Evolutionary conservation across 2,888 invertebrate species (phyloP).

Genomic region (Netelia virgata): DNA sequence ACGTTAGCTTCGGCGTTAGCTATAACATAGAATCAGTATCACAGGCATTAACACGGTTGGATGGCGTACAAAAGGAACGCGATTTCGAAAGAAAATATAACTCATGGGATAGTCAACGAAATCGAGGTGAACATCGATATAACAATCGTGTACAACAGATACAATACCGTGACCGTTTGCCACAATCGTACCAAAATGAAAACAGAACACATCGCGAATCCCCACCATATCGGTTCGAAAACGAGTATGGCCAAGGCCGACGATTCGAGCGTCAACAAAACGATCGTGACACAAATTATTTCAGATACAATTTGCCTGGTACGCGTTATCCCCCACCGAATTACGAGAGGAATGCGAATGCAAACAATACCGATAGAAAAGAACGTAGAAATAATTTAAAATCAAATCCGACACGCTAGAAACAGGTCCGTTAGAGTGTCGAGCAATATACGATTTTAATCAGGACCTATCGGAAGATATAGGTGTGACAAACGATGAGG

Average conservation of each 20-base stretch:
- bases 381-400: slow-evolving; percentile 11
- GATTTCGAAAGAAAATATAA: too few relatives aligned
- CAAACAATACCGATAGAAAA: not conserved
- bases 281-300: too few relatives aligned
- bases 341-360: not conserved
- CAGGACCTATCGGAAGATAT: slow-evolving; percentile 21
- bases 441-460: slow-evolving; percentile 25
- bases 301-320: not conserved
- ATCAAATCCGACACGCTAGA: slow-evolving; percentile 20
- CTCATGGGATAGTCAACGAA: too few relatives aligned
- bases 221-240: too few relatives aligned
- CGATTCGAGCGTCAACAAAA: not conserved
- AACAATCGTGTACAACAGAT: too few relatives aligned
- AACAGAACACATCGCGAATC: too few relatives aligned
- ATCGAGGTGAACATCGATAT: not conserved
- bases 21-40: slow-evolving; percentile 8
- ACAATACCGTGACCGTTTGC: too few relatives aligned
- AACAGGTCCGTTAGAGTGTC: slow-evolving; percentile 31
- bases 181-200: too few relatives aligned
- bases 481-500: not conserved
- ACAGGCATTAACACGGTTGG: slow-evolving; percentile 4
- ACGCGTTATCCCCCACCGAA: slow-evolving; percentile 31
- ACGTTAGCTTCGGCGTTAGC: slow-evolving; percentile 23
- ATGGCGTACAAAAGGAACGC: too few relatives aligned
- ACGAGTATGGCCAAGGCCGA: not conserved